phyloP scores from a whole-genome alignment of 2,888 invertebrate species.

The Nephrotoma flavescens region DNA sequence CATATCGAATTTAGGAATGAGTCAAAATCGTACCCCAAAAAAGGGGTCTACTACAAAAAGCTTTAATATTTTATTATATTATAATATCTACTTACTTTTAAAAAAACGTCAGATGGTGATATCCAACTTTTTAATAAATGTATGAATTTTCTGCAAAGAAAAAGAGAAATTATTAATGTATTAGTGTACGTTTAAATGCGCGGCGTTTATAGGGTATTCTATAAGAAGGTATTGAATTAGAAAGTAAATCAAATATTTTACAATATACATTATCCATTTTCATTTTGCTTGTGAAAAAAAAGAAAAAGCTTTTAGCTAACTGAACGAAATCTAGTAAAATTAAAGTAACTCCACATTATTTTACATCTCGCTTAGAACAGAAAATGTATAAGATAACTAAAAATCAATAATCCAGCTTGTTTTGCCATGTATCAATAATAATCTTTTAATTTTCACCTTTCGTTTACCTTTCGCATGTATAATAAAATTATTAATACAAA shows the following conservation, averaged over 20 bases:
- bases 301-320: no score
- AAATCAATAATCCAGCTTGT: background rate
- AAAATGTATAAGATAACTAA: background rate
- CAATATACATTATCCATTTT: no score
- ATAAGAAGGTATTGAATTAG: no score
- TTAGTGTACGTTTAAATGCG: background rate
- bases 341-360: no score
- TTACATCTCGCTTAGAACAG: no score
- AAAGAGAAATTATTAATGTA: background rate
- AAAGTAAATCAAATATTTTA: no score
- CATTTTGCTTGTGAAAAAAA: no score
- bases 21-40: no score
- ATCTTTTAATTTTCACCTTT: background rate
- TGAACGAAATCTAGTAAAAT: no score
- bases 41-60: no score
- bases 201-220: no score
- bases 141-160: background rate
- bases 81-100: background rate
- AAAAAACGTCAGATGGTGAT: background rate
- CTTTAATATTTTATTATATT: background rate
- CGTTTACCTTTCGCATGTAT: background rate
- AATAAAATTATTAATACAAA: background rate
- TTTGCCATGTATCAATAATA: background rate
- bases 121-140: background rate
- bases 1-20: no score